phyloP scores from a whole-genome alignment of 1,140 invertebrate genomes.

The Armadillidium nasatum region DNA sequence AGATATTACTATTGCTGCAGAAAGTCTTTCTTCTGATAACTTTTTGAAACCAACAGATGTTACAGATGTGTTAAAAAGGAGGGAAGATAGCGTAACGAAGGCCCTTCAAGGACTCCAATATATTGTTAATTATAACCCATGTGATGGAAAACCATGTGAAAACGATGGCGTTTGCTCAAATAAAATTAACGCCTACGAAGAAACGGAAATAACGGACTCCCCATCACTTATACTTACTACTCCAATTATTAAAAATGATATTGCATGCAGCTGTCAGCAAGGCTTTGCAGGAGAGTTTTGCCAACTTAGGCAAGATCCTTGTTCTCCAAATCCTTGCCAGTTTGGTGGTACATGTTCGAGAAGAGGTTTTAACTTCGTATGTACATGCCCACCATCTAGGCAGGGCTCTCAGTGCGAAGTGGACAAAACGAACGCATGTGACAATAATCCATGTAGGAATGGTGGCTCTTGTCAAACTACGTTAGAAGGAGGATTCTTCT shows the following conservation, averaged over 20 bases:
- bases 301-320: conserved; percentile 79
- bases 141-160: conserved; percentile 48
- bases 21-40: conserved; percentile 49
- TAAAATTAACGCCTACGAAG: conserved; percentile 63
- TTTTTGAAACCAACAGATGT: conserved; percentile 61
- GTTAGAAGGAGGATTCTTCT: conserved; percentile 81
- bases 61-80: conserved; percentile 59
- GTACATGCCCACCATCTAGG: conserved; percentile 67
- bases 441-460: conserved; percentile 76
- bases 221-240: conserved; percentile 72
- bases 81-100: conserved; percentile 60
- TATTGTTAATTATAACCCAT: conserved; percentile 48
- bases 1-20: conserved; percentile 65
- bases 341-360: conserved; percentile 72
- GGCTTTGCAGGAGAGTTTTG: conserved; percentile 71
- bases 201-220: conserved; percentile 65
- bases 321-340: conserved; percentile 81
- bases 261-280: conserved; percentile 72
- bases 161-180: conserved; percentile 61
- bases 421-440: conserved; percentile 74
- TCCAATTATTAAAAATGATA: conserved; percentile 69
- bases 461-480: conserved; percentile 83
- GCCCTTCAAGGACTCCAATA: conserved; percentile 55
- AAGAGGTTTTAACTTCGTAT: conserved; percentile 74
- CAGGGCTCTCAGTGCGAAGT: conserved; percentile 79